A percentile compares a stretch with the other conserved stretches of the same genome.
These are phyloP conservation scores for Amblyteles armatorius DNA, from an alignment of 2,888 invertebrate species.

Conservation along the genomic window DNA sequence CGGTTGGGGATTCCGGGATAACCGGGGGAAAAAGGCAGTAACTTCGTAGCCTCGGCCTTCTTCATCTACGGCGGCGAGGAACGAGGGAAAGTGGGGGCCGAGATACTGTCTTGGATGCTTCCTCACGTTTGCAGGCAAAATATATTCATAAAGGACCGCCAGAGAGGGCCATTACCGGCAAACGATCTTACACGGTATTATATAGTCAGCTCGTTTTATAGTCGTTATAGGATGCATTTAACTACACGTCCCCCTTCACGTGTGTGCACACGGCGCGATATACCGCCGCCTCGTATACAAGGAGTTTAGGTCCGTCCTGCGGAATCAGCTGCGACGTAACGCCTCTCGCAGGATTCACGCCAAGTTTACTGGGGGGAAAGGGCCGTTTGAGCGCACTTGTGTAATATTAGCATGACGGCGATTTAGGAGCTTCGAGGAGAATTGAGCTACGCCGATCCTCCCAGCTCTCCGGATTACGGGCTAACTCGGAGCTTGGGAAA, in stretches of 20 bases:
- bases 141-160: constrained; percentile 57
- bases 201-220: constrained; percentile 45
- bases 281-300: not conserved
- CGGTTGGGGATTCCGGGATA: constrained; percentile 9
- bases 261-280: not conserved
- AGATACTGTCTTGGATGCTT: constrained; percentile 31
- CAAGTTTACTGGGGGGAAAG: not conserved
- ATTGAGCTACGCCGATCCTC: not conserved
- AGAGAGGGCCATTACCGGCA: constrained; percentile 49
- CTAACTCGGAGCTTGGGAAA: not conserved
- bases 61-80: constrained; percentile 4
- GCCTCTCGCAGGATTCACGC: not conserved
- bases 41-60: constrained; percentile 41
- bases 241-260: not conserved
- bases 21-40: constrained; percentile 35
- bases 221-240: constrained; percentile 47
- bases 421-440: not conserved
- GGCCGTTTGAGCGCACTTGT: constrained; percentile 5
- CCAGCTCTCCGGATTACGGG: not conserved
- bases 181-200: constrained; percentile 33
- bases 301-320: not conserved
- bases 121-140: constrained; percentile 25
- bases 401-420: not conserved
- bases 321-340: constrained; percentile 3
- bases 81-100: constrained; percentile 1